phyloP scores from a whole-genome alignment of 2,888 invertebrate species.

The Tineola bisselliella region DNA sequence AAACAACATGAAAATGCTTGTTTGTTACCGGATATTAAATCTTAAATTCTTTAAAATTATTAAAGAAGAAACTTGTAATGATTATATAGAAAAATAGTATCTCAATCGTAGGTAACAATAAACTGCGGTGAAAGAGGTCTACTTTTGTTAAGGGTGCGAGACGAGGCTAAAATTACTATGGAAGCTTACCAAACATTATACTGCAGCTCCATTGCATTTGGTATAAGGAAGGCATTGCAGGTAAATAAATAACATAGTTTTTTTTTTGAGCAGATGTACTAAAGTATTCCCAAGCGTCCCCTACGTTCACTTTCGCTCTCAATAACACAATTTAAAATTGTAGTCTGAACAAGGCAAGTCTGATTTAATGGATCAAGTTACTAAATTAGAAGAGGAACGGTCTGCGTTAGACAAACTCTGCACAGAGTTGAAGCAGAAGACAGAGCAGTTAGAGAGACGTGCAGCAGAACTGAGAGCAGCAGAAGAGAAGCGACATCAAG shows the following conservation, averaged over 20 bases:
- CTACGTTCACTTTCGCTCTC: no score
- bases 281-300: no score
- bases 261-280: no score
- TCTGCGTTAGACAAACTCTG: conserved; percentile 71
- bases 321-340: neutral
- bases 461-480: conserved; percentile 85
- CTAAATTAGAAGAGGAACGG: conserved; percentile 74
- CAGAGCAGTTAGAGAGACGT: conserved; percentile 84
- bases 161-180: conserved; percentile 96
- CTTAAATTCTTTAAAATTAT: no score
- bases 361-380: conserved; percentile 79
- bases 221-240: conserved; percentile 96
- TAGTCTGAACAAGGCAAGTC: conserved; percentile 89
- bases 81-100: no score
- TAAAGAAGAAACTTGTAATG: no score
- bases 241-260: conserved; percentile 49
- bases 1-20: no score
- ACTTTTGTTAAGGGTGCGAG: conserved; percentile 89
- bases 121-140: conserved; percentile 97
- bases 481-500: conserved; percentile 91
- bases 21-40: no score
- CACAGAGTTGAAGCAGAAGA: conserved; percentile 66
- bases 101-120: conserved; percentile 83
- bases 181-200: conserved; percentile 96
- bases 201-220: conserved; percentile 97